A percentile compares a stretch with the other conserved stretches of the same genome.
These are phyloP conservation scores for Caenorhabditis remanei DNA, from an alignment of 1,140 invertebrate genomes.

Conservation along the genomic window DNA sequence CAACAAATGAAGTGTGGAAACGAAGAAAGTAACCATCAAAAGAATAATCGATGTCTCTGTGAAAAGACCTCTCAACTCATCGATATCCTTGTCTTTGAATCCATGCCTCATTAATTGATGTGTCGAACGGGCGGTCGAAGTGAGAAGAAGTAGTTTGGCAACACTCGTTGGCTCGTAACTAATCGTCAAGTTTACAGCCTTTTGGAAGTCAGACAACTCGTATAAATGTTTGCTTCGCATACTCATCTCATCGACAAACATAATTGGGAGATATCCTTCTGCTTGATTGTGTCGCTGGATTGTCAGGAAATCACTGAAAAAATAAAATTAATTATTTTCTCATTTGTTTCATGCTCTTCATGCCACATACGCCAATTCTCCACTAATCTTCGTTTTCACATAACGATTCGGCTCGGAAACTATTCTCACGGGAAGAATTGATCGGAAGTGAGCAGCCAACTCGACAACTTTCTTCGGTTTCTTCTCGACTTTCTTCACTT, in stretches of 20 bases:
- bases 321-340: neutral
- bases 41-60: conserved; percentile 94
- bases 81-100: conserved; percentile 92
- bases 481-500: conserved; percentile 4
- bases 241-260: conserved; percentile 70
- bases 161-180: conserved; percentile 67
- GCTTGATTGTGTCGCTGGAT: neutral
- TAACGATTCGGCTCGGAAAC: conserved; percentile 51
- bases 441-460: conserved; percentile 18
- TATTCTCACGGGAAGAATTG: conserved; percentile 62
- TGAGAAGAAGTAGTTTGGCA: conserved; percentile 67
- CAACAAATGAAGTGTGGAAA: conserved; percentile 91
- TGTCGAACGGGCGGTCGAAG: conserved; percentile 48
- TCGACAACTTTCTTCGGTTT: conserved; percentile 14
- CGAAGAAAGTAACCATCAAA: conserved; percentile 90
- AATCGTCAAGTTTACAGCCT: conserved; percentile 64
- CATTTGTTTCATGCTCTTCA: neutral
- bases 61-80: conserved; percentile 94
- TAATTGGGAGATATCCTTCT: conserved; percentile 66
- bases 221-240: conserved; percentile 68
- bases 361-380: conserved; percentile 9
- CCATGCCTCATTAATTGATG: conserved; percentile 80
- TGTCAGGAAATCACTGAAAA: conserved; percentile 37
- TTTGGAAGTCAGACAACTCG: conserved; percentile 60
- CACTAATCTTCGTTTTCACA: conserved; percentile 31